phyloP scores from a whole-genome alignment of 2,888 invertebrate species.

The Stictocephala bisonia region DNA sequence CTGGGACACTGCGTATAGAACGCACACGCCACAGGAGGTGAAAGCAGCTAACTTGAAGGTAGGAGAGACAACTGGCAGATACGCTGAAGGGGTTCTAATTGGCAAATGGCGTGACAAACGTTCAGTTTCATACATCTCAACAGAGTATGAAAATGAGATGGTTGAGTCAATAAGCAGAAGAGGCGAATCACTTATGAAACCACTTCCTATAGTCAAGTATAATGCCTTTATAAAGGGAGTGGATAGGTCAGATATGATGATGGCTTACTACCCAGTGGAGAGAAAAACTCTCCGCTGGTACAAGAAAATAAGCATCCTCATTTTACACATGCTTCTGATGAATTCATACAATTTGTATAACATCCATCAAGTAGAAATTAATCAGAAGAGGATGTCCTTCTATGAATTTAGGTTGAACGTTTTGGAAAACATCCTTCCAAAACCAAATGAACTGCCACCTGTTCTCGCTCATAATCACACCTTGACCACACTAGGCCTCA shows the following conservation, averaged over 20 bases:
- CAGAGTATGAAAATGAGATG: conserved; percentile 26
- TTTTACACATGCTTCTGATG: conserved; percentile 8
- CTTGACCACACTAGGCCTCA: not conserved
- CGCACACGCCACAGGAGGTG: too few relatives aligned
- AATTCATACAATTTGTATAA: conserved; percentile 7
- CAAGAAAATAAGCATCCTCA: conserved; percentile 37
- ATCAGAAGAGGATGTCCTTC: conserved; percentile 34
- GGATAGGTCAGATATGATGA: conserved; percentile 41
- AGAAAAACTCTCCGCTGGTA: conserved; percentile 43
- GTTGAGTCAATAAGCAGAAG: not conserved
- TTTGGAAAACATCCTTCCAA: conserved; percentile 19
- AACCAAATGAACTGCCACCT: conserved; percentile 1
- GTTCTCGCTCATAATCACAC: not conserved
- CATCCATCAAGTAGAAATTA: not conserved
- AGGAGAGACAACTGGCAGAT: too few relatives aligned
- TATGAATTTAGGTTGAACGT: conserved; percentile 27
- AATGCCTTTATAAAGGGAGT: conserved; percentile 45
- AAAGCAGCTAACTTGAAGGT: too few relatives aligned
- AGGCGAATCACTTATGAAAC: not conserved
- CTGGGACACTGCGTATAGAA: too few relatives aligned
- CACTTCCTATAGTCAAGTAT: conserved; percentile 41
- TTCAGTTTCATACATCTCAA: not conserved
- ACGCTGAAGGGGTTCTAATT: not conserved
- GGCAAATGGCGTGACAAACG: conserved; percentile 30
- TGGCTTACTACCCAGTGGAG: conserved; percentile 43